Base-by-base conservation (phyloP, 2,797 vertebrate genomes). In the Brotula barbata region DNA sequence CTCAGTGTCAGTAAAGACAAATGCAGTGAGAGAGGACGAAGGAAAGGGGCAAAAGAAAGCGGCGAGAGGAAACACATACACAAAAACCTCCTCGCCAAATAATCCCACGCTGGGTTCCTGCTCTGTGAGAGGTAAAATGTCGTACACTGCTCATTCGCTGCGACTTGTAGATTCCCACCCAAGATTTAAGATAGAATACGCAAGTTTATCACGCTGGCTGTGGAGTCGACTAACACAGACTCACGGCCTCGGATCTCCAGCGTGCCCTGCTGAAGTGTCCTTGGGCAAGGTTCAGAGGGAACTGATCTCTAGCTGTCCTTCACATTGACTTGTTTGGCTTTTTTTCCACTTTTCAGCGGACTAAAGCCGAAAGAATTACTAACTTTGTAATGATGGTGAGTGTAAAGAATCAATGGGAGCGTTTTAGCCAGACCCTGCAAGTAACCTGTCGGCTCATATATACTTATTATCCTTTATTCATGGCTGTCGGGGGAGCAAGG, bases 1-100 rank as follows among this genome's bases (percentile, higher is more conserved):
- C 64, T 58, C 71, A 70, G 56, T 73, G 69, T 66, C 74, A 71
- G 68, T 71, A 67, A 78, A 83, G 42, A 72, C 14, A 9, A 74
- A 50, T 17, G 16, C 52, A 65, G 59, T 25, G 31, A 65, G 20
- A 50, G 2, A 17, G 51, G 40, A 53, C 39, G 60, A 44, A 20
- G 37, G 42, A 43, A 56, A 53, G 31, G 28, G 58, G 16, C 14
- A 17, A 39, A 33, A 52, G 7, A 47, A 64, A 52, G 36, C 11
- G 46, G 15, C 0, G 0, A 36, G 19, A 50, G 10, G 41, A 1
- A 13, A 11, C 40, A 17, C 36, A 42, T 2, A 56, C 0, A 45
- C 16, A 50, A 63, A 47, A 48, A 49, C 16, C 46, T 57, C n/a
- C 15, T 49, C 25, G 64, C 3, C 53, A 25, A 67, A 65, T 28